A percentile compares a stretch with the other conserved stretches of the same genome.
These are phyloP conservation scores for Ochotona curzoniae DNA, from an alignment of 2,113 vertebrate genomes.

Conservation along the genomic window DNA sequence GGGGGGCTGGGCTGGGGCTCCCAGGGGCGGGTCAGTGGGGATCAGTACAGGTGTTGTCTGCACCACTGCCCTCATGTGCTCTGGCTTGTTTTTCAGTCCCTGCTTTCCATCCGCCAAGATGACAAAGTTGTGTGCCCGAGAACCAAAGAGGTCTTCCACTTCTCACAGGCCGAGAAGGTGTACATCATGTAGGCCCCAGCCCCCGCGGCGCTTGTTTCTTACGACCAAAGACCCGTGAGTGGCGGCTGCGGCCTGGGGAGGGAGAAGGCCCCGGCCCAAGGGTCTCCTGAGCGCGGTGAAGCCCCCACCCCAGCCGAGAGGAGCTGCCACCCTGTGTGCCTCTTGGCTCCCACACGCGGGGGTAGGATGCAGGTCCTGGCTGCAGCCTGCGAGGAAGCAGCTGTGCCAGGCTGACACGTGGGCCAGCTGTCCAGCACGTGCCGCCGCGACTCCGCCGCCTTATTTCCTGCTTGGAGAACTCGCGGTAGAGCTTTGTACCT, in stretches of 20 bases:
- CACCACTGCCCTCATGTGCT: not conserved
- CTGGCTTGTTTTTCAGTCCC: constrained; percentile 89
- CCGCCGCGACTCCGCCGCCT: constrained; percentile 81
- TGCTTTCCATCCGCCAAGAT: constrained; percentile 99
- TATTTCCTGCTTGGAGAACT: constrained; percentile 89
- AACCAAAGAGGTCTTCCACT: constrained; percentile 99
- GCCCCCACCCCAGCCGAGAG: too few species aligned
- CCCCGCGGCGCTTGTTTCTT: constrained; percentile 86
- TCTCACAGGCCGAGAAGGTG: constrained; percentile 99
- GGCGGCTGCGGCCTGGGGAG: constrained; percentile 81
- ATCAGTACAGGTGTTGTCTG: too few species aligned
- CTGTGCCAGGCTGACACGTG: too few species aligned
- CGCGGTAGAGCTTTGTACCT: constrained; percentile 90
- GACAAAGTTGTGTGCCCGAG: constrained; percentile 99
- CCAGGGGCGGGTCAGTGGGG: too few species aligned
- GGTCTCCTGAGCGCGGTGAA: too few species aligned
- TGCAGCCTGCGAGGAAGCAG: too few species aligned
- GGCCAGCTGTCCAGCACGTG: not conserved
- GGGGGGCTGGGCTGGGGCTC: too few species aligned
- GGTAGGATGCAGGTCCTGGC: too few species aligned
- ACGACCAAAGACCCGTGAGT: constrained; percentile 90
- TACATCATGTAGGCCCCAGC: constrained; percentile 97
- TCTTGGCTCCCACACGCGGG: too few species aligned
- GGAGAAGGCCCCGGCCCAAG: constrained; percentile 36
- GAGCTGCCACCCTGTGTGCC: too few species aligned